Base-by-base conservation (phyloP, 2,113 vertebrate genomes). In the Pogonocichla stellata region DNA sequence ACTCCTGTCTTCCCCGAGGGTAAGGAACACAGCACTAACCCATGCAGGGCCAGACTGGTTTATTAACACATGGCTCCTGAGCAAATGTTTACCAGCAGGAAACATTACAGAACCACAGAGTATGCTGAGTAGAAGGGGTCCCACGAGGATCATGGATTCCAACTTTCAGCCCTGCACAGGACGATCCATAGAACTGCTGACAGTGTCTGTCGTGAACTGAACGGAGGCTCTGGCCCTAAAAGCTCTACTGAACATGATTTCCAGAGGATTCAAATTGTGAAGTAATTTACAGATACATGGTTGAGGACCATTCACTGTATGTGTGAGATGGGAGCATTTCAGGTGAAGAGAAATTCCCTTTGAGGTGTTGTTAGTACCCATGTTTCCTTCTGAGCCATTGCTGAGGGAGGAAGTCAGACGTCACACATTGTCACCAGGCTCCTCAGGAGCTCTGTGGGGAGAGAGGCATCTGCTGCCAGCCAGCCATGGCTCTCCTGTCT, bases 311-410 rank as follows among this genome's bases (percentile, higher is more conserved):
- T 28, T 85, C 69, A 18, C 54, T 20, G 1, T 12, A 23, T 0
- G 1, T 7, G 1, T 1, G 14, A 61, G 16, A 19, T 20, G 18
- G 45, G 26, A 69, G 47, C 19, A 36, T 15, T 62, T 56, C 50
- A 38, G 31, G 15, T 24, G 17, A 1, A 4, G 28, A 38, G 33
- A 79, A 88, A 53, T 19, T 62, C 10, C 25, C 17, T 26, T 4
- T 2, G 0, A 29, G 3, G 0, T 8, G 6, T 22, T 38, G 26
- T 67, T 62, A 64, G 19, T 9, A 71, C 2, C 42, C 51, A 3
- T 4, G 12, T n/a, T 66, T 57, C 42, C 14, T 40, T 38, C 65
- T 5, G 50, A 81, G 31, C 16, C 0, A 0, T 23, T 25, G 15
- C 61, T n/a, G 26, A 25, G 40, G 60, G 26, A 64, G 24, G 14